Evolutionary conservation across 2,888 invertebrate species (phyloP).

Genomic region (Hedya salicella): DNA sequence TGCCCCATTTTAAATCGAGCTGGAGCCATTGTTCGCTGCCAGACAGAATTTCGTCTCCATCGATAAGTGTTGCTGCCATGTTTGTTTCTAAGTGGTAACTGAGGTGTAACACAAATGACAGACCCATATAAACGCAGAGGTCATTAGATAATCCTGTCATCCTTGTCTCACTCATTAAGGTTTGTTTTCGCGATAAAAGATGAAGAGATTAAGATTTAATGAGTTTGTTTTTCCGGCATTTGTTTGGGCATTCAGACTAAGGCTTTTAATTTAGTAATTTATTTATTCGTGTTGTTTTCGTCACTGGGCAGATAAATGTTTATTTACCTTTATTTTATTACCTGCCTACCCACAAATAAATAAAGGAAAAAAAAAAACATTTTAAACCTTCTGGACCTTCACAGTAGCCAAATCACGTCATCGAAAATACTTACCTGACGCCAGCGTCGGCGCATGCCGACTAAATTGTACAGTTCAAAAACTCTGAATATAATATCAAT

Average conservation of each 20-base stretch:
- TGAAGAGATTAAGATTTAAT: background rate
- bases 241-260: background rate
- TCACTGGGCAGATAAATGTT: background rate
- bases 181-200: constrained; percentile 6
- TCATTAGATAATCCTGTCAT: constrained; percentile 21
- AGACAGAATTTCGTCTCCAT: constrained; percentile 64
- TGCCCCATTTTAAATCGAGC: constrained; percentile 45
- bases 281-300: background rate
- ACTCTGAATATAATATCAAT: too few species aligned
- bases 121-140: constrained; percentile 2
- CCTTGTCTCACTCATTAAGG: constrained; percentile 12
- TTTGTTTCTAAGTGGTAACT: constrained; percentile 8
- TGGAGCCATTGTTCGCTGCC: constrained; percentile 45
- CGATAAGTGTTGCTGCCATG: constrained; percentile 53
- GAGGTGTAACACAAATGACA: constrained; percentile 8
- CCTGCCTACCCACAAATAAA: background rate
- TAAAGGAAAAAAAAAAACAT: too few species aligned
- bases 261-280: background rate
- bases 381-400: too few species aligned
- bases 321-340: background rate
- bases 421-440: too few species aligned
- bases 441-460: too few species aligned
- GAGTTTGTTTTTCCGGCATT: background rate
- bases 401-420: too few species aligned
- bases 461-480: too few species aligned